A percentile compares a stretch with the other conserved stretches of the same genome.
Conservation (phyloP, 2,888 invertebrate genomes). For the Pheosia gnoma region DNA sequence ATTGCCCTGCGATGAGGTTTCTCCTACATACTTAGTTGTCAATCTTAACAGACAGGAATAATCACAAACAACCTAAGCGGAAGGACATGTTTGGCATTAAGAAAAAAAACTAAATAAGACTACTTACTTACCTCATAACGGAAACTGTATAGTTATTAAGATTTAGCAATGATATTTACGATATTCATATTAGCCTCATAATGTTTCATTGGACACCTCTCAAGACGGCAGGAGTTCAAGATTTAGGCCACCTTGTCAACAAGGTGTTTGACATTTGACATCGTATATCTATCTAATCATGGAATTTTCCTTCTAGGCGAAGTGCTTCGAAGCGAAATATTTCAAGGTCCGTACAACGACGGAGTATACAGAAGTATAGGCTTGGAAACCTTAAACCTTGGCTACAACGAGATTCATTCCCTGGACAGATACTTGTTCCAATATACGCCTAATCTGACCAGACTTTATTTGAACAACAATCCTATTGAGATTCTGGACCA, state of each 20-base stretch:
- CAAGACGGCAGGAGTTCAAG: not conserved
- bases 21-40: not conserved
- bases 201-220: not conserved
- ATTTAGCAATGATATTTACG: not conserved
- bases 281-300: not conserved
- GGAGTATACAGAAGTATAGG: conserved; percentile 83
- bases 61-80: not conserved
- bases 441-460: conserved; percentile 85
- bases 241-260: not conserved
- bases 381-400: conserved; percentile 85
- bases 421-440: conserved; percentile 85
- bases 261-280: not conserved
- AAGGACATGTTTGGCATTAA: not conserved
- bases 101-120: not conserved
- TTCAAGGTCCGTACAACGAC: conserved; percentile 86
- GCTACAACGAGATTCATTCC: conserved; percentile 86
- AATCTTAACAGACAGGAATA: conserved; percentile 14
- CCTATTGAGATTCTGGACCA: conserved; percentile 84
- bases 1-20: too few species aligned
- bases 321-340: conserved; percentile 85
- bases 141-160: not conserved
- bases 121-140: not conserved
- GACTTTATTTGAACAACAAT: conserved; percentile 86
- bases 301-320: conserved; percentile 74
- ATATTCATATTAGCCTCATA: not conserved